Evolutionary conservation across 2,113 vertebrate species (phyloP).

Genomic region (Hydropotes inermis): DNA sequence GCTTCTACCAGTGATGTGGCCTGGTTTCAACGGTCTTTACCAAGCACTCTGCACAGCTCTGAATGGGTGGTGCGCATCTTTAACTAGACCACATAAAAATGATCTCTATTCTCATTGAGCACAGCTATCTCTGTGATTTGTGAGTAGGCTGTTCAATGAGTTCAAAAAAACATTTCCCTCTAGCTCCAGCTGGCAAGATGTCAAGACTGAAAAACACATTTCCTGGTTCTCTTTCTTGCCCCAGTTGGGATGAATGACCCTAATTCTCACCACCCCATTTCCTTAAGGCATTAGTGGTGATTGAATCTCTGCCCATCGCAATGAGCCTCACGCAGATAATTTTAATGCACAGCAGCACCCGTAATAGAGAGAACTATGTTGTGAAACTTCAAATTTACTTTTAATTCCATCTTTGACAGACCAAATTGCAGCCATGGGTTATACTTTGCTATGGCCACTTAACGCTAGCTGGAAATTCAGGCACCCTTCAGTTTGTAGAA

Average conservation of each 20-base stretch:
- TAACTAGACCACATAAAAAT: slow-evolving; percentile 50
- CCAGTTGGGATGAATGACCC: slow-evolving; percentile 67
- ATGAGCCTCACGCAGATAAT: slow-evolving; percentile 44
- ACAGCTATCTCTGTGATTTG: slow-evolving; percentile 45
- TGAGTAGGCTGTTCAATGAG: slow-evolving; percentile 51
- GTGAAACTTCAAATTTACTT: slow-evolving; percentile 76
- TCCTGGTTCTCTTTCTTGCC: slow-evolving; percentile 54
- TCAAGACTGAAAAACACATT: slow-evolving; percentile 61
- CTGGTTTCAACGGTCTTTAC: not conserved
- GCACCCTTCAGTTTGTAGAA: not conserved
- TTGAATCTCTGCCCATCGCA: slow-evolving; percentile 63
- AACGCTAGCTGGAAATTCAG: slow-evolving; percentile 20
- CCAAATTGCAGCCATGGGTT: slow-evolving; percentile 64
- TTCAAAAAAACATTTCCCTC: slow-evolving; percentile 70
- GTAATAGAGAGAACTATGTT: slow-evolving; percentile 73
- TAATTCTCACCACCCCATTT: slow-evolving; percentile 77
- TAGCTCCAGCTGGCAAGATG: slow-evolving; percentile 64
- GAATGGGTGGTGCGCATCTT: slow-evolving; percentile 40
- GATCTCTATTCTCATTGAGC: slow-evolving; percentile 13
- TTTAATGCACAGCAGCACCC: slow-evolving; percentile 60
- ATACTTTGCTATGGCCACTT: slow-evolving; percentile 60
- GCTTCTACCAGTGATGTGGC: not conserved
- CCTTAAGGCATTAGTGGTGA: slow-evolving; percentile 66
- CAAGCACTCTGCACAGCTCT: not conserved
- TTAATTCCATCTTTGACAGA: slow-evolving; percentile 73